Percentiles rank a stretch among this genome's conserved stretches.
These are phyloP conservation scores for Diprion similis DNA, from an alignment of 1,140 invertebrate genomes.

Conservation along the genomic window DNA sequence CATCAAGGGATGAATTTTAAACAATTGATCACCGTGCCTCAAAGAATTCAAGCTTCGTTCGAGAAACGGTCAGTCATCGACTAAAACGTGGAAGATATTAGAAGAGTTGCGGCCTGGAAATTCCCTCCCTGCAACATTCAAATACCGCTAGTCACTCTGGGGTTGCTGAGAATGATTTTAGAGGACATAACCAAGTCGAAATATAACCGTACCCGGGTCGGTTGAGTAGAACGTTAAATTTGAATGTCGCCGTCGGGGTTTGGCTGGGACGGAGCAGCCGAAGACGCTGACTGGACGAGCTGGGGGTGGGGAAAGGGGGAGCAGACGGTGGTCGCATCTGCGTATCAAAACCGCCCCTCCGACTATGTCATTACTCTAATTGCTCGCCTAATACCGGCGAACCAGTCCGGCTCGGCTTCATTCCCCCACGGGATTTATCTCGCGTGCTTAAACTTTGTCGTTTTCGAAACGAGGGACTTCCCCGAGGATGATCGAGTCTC, in stretches of 20 bases:
- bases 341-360: neutral
- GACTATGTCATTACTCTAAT: constrained; percentile 5
- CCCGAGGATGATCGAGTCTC: too few relatives aligned
- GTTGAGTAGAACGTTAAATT: constrained; percentile 1
- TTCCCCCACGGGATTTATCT: neutral
- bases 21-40: too few relatives aligned
- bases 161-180: neutral
- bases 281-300: neutral
- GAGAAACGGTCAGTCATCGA: too few relatives aligned
- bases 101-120: too few relatives aligned
- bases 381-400: neutral
- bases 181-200: neutral
- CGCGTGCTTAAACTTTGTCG: neutral
- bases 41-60: too few relatives aligned
- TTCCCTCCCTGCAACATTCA: too few relatives aligned
- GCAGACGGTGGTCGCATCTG: neutral
- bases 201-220: neutral
- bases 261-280: neutral
- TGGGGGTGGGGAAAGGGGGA: too few relatives aligned
- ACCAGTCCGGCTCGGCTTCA: neutral
- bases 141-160: neutral
- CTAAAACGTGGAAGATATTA: too few relatives aligned
- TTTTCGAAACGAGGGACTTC: neutral
- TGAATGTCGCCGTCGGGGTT: neutral
- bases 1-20: too few relatives aligned